Evolutionary conservation across 2,113 vertebrate species (phyloP).

Genomic region (Ancistrus triradiatus): DNA sequence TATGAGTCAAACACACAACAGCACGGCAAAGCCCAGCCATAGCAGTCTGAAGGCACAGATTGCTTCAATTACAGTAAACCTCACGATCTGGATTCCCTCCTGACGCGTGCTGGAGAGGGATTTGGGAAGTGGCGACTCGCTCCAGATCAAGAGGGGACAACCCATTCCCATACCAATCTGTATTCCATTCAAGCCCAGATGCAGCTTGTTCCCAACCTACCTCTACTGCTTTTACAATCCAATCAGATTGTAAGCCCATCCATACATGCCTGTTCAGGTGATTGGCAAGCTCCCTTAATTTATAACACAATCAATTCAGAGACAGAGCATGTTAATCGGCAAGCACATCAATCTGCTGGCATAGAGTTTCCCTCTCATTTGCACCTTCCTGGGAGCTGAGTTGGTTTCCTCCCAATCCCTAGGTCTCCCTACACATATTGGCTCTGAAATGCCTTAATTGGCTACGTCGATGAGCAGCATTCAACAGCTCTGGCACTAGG

Average conservation of each 20-base stretch:
- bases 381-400: constrained; percentile 47
- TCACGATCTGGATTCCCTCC: constrained; percentile 57
- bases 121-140: constrained; percentile 57
- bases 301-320: constrained; percentile 67
- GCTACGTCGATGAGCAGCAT: constrained; percentile 53
- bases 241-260: constrained; percentile 43
- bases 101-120: constrained; percentile 61
- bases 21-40: constrained; percentile 44
- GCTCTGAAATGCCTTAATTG: constrained; percentile 57
- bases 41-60: constrained; percentile 61
- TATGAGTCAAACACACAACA: constrained; percentile 60
- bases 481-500: constrained; percentile 52
- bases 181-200: constrained; percentile 59
- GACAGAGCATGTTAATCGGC: constrained; percentile 53
- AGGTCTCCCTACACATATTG: constrained; percentile 46
- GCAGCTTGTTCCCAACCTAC: constrained; percentile 57
- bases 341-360: constrained; percentile 56
- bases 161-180: constrained; percentile 61
- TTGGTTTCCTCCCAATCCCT: constrained; percentile 52
- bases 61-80: constrained; percentile 67
- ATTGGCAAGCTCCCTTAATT: constrained; percentile 65
- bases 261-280: constrained; percentile 59
- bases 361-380: constrained; percentile 54
- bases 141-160: constrained; percentile 50
- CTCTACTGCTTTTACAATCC: constrained; percentile 53